phyloP scores from a whole-genome alignment of 2,888 invertebrate genomes.

The Epistrophe grossulariae region DNA sequence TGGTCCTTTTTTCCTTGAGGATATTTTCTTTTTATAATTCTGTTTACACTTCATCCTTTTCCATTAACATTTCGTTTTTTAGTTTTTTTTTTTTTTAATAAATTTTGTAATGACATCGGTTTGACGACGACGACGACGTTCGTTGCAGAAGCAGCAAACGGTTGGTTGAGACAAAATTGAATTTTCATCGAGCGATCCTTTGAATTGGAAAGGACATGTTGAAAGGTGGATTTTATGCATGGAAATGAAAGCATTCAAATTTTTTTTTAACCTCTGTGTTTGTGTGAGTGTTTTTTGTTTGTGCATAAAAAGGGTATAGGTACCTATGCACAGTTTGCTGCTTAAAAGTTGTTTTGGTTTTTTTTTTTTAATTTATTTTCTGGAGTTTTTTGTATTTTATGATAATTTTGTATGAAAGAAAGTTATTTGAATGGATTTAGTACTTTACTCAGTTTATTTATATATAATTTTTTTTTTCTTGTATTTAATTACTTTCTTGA shows the following conservation, averaged over 20 bases:
- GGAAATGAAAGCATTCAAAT: conserved; percentile 49
- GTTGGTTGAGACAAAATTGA: conserved; percentile 42
- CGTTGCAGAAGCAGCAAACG: background rate
- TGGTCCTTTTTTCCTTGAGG: conserved; percentile 4
- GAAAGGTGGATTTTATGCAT: conserved; percentile 39
- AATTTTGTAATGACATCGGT: conserved; percentile 63
- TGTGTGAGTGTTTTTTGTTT: background rate
- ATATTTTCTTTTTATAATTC: conserved; percentile 27
- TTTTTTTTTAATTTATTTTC: background rate
- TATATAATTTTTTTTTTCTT: conserved; percentile 18
- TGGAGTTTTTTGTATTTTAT: conserved; percentile 43
- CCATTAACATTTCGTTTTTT: conserved; percentile 46
- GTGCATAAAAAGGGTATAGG: background rate
- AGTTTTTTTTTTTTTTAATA: conserved; percentile 42
- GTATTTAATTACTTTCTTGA: conserved; percentile 68
- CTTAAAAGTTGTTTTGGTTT: conserved; percentile 11
- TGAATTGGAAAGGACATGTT: conserved; percentile 57
- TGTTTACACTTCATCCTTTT: conserved; percentile 26
- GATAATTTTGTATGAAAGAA: conserved; percentile 49
- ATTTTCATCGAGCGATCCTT: conserved; percentile 67
- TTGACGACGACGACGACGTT: background rate
- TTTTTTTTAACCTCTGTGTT: background rate
- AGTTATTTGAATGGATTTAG: conserved; percentile 56
- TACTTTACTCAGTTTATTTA: conserved; percentile 45
- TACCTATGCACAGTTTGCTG: conserved; percentile 10